These are phyloP conservation scores for Hemicrepidius hirtus DNA, from an alignment of 2,888 invertebrate species.

Conservation along the genomic window DNA sequence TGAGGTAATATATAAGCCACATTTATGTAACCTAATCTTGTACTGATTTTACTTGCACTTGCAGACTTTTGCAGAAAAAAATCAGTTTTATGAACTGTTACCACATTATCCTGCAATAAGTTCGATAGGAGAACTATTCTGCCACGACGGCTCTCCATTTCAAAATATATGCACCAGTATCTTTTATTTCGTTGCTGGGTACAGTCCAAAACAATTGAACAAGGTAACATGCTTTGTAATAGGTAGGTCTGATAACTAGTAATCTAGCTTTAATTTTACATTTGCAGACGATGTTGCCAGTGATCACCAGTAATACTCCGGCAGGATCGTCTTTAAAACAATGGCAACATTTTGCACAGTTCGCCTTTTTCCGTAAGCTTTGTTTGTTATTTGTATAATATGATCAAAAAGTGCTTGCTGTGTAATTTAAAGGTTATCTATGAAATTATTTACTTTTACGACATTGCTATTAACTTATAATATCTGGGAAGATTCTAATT, in stretches of 20 bases:
- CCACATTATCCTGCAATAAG: background rate
- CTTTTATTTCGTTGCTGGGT: constrained; percentile 25
- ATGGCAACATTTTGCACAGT: constrained; percentile 73
- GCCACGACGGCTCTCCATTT: constrained; percentile 24
- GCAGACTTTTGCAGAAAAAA: constrained; percentile 14
- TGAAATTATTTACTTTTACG: too few relatives aligned
- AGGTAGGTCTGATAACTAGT: background rate
- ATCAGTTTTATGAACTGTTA: constrained; percentile 18
- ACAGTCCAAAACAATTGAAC: constrained; percentile 70
- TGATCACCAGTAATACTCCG: constrained; percentile 57
- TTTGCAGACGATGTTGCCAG: constrained; percentile 43
- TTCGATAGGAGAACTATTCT: constrained; percentile 12
- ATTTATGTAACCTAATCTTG: background rate
- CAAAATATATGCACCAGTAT: constrained; percentile 28
- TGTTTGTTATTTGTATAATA: too few relatives aligned
- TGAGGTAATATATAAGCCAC: constrained; percentile 26
- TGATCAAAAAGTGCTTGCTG: too few relatives aligned
- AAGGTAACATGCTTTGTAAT: constrained; percentile 66
- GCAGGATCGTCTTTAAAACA: constrained; percentile 71
- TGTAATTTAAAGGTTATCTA: too few relatives aligned
- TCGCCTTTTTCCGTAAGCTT: background rate
- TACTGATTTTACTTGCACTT: background rate
- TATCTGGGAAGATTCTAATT: too few relatives aligned
- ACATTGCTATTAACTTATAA: too few relatives aligned
- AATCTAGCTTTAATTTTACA: background rate